Evolutionary conservation across 2,888 invertebrate genomes (phyloP).

Genomic region (Watsonalla binaria): DNA sequence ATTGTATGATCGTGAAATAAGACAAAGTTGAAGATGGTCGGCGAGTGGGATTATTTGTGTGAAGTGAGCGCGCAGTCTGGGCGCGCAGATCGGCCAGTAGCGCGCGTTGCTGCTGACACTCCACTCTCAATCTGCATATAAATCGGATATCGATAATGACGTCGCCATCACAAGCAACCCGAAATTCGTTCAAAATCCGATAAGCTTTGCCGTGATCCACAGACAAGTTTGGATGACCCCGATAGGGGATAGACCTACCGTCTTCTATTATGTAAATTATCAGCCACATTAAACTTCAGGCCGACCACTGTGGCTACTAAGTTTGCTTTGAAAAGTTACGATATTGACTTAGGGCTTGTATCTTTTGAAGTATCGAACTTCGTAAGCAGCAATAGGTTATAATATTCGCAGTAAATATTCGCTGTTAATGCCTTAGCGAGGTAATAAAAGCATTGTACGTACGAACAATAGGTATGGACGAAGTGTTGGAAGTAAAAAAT

Average conservation of each 20-base stretch:
- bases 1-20: conserved; percentile 58
- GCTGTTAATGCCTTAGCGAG: conserved; percentile 18
- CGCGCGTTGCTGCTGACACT: conserved; percentile 50
- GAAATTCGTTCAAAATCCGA: conserved; percentile 75
- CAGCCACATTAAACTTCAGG: conserved; percentile 69
- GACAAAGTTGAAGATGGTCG: conserved; percentile 49
- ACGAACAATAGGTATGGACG: conserved; percentile 12
- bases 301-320: conserved; percentile 63
- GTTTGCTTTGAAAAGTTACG: conserved; percentile 65
- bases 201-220: conserved; percentile 71
- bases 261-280: conserved; percentile 78
- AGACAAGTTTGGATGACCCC: conserved; percentile 72
- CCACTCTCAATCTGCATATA: conserved; percentile 76
- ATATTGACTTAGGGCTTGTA: conserved; percentile 61
- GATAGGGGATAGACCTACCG: conserved; percentile 72
- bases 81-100: conserved; percentile 19
- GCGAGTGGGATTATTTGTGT: conserved; percentile 51
- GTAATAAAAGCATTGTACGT: conserved; percentile 11
- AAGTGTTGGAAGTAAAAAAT: conserved; percentile 17
- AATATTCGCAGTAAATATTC: conserved; percentile 37
- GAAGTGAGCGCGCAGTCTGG: conserved; percentile 20
- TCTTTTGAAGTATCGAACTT: conserved; percentile 52
- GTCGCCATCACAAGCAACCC: conserved; percentile 71
- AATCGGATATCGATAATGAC: conserved; percentile 78
- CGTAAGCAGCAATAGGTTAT: conserved; percentile 36